Evolutionary conservation across 2,888 invertebrate genomes (phyloP), one percentile per base, ranked within the genome.

Genomic region (Smittia aterrima): DNA sequence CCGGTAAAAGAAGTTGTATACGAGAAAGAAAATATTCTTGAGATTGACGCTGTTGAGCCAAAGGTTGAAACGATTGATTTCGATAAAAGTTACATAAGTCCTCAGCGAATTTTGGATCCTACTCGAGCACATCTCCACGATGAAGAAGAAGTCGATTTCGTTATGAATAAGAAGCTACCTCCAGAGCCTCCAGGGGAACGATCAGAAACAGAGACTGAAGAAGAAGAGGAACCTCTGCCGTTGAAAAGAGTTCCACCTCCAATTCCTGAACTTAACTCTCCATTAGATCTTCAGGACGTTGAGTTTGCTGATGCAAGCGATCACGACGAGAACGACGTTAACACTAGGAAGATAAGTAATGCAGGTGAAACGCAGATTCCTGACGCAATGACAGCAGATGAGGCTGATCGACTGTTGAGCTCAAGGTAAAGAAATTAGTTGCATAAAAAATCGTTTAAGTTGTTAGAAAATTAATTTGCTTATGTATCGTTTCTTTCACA

Each of bases 321-420:
- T 75, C 84, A 83, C 71, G 86, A 85, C 76, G 83, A 84, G 73
- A 47, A 73, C 13, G 78, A 78, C 64, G 67, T 66, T 47, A 76
- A 75, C 24, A 73, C 75, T 64, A 76, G 75, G 9, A 66, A 27
- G 25, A 58, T 22, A 22, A 75, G 24, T 47, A 72, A 83, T 82
- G 78, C 79, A 80, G 76, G 79, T 75, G 75, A 24, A 27, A 1
- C 7, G 2, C 7, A 41, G 13, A 84, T 79, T 79, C 84, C 86
- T 40, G 86, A 86, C 79, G 83, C 83, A 47, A 91, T 91, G 93
- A 94, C 94, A 77, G 90, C 93, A 73, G 92, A 92, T 79, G 95
- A 95, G 83, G 94, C 93, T 13, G 93, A 94, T 82, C 90, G 91
- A 84, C 85, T 95, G 80, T 87, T 95, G 79, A 94, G 93, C 83